These are phyloP conservation scores for Drosophila lutescens DNA, from an alignment of 2,888 invertebrate species.

Conservation along the genomic window DNA sequence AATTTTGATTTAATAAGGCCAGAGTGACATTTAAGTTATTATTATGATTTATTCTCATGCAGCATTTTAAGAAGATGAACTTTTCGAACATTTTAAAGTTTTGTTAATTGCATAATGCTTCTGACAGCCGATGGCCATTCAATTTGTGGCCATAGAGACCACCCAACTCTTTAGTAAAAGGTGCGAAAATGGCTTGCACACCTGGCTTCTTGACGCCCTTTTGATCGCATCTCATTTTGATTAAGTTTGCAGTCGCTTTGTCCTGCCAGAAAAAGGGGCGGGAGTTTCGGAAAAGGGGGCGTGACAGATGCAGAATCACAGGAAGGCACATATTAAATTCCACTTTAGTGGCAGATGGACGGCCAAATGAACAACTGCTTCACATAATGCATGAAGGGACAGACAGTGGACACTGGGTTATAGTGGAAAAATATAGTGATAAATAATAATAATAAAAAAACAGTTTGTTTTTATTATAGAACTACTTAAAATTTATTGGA, in stretches of 20 bases:
- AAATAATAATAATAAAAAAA: too few relatives aligned
- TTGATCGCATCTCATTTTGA: conserved; percentile 10
- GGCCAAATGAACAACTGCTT: conserved; percentile 14
- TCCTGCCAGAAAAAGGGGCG: neutral
- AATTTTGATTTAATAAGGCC: neutral
- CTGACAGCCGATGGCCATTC: too few relatives aligned
- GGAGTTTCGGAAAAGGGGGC: neutral
- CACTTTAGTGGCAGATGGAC: conserved; percentile 24
- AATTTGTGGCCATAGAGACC: too few relatives aligned
- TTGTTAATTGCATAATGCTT: too few relatives aligned
- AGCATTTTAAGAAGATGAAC: neutral
- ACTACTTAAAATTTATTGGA: too few relatives aligned
- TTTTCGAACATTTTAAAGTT: too few relatives aligned
- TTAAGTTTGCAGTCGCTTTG: neutral
- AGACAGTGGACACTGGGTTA: neutral
- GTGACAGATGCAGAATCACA: neutral
- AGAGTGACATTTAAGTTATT: neutral
- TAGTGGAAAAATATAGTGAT: neutral
- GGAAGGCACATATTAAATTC: conserved; percentile 29
- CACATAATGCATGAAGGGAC: conserved; percentile 6
- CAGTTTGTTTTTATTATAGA: too few relatives aligned
- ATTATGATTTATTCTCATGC: too few relatives aligned
- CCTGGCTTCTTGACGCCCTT: neutral
- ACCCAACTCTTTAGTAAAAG: neutral
- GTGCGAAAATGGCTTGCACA: conserved; percentile 6